Base-by-base conservation (phyloP, 2,888 invertebrate genomes). In the Allolobophora icterica region DNA sequence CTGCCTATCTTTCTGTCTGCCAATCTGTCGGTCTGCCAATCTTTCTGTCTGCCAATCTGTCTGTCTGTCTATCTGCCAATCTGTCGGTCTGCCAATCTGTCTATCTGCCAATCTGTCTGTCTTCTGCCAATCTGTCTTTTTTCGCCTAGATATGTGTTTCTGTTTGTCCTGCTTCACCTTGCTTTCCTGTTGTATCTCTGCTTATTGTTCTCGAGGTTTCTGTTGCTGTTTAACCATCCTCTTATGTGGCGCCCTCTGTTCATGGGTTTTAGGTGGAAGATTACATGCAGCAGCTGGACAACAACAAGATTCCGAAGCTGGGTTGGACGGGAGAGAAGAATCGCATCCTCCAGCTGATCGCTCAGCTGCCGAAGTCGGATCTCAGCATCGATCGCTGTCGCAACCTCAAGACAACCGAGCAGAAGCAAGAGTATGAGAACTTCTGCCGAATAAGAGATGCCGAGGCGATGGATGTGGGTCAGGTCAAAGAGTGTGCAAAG, bases 391-490 rank as follows among this genome's bases (percentile, higher is more conserved):
- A 97, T 91, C 98, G 98, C 95, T 98, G 98, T 96, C 97, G 92
- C 24, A 97, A 98, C 95, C 96, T 99, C 92, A 97, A 97, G 91
- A 93, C 91, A 4, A 92, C 93, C 1, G 93, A 92, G 17, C 94
- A 95, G 92, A 92, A 93, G 91, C 94, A 94, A 91, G 94, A 97
- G 94, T 99, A 97, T 95, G 97, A 98, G 96, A 98, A 99, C 95
- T 99, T 99, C 95, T 97, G 99, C 93, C 97, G 98, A 90, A 97
- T 98, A 91, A 96, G 99, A 91, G 99, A 99, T 95, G 98, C 98
- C 96, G 97, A 98, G 94, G 98, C 99, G 87, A 96, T 99, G 94
- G 99, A 99, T 52, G 89, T 91, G 19, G 92, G 91, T 52, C 84
- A 84, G 84, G 84, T 84, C 84, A 84, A 84, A 35, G 84, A n/a